Conservation (phyloP, 2,797 vertebrate genomes). For the Pelobates cultripes region DNA sequence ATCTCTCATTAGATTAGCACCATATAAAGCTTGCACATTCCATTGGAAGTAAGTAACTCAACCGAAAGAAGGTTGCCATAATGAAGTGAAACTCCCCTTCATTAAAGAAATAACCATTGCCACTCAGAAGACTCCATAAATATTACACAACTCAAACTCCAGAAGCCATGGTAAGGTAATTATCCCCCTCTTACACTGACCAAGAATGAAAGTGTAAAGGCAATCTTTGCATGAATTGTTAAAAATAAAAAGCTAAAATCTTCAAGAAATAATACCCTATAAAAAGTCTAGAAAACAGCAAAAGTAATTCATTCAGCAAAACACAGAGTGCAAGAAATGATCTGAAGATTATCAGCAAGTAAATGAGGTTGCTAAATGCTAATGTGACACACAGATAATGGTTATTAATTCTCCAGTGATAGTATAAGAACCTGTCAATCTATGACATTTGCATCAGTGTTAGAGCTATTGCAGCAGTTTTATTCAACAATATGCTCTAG, state of each 20-base stretch:
- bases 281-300: slow-evolving; percentile 22
- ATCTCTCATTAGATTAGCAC: slow-evolving; percentile 23
- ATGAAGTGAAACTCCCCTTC: neutral
- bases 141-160: slow-evolving; percentile 23
- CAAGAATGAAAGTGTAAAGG: neutral
- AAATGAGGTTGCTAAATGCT: slow-evolving; percentile 52
- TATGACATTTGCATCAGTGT: slow-evolving; percentile 1
- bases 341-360: slow-evolving; percentile 32
- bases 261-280: slow-evolving; percentile 19
- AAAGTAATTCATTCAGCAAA: slow-evolving; percentile 35
- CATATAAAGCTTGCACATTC: neutral
- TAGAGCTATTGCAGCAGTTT: neutral
- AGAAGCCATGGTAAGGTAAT: slow-evolving; percentile 26
- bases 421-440: slow-evolving; percentile 37
- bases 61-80: slow-evolving; percentile 22
- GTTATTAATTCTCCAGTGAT: slow-evolving; percentile 45
- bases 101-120: too few species aligned
- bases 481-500: neutral
- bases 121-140: neutral
- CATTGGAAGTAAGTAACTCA: neutral
- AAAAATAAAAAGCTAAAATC: slow-evolving; percentile 23
- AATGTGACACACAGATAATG: slow-evolving; percentile 43
- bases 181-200: slow-evolving; percentile 1
- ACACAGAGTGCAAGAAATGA: slow-evolving; percentile 29
- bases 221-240: slow-evolving; percentile 21